Evolutionary conservation across 53 echinoderm and acorn worm genomes (phyloP), one percentile per base, ranked within the genome.

Genomic region (Pentamera pediparva): DNA sequence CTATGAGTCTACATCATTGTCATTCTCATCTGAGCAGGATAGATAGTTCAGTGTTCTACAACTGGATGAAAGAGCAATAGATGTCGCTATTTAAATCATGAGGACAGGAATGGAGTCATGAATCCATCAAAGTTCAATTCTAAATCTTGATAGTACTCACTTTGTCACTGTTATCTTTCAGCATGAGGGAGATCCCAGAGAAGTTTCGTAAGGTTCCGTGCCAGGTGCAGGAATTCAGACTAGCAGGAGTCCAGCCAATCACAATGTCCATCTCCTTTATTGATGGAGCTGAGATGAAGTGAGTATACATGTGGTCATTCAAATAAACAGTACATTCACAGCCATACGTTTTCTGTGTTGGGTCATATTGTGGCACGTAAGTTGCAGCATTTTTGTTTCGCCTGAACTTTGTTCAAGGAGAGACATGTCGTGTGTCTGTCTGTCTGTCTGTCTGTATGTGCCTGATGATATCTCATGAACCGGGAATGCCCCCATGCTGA

Each of bases 141-240:
- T 13, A 24, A 32, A 3, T n/a, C 40, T 54, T 39, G 31, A 11
- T 39, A 15, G 21, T 12, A 13, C 41, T 5, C 27, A 54, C 5
- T 29, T 25, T 27, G 7, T 17, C 32, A 73, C 28, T 70, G 6
- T 49, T 9, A 54, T 38, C n/a, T 57, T 21, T 12, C 59, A 94
- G 94, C 41, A 70, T 98, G 74, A 74, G 89, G 37, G 98, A 88
- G 33, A 83, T 89, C 13, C 98, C 98, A 28, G 65, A 51, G 10
- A 62, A 81, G 28, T 88, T 91, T 29, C 78, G 82, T 34, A 20
- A 40, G 8, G 64, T 98, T 10, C 98, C 98, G 47, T 80, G 75
- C 10, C 98, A 98, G 53, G 88, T 88, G 27, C 83, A 84, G 54
- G 81, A 89, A 24, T 91, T 69, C 55, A 86, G 58, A 32, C 85